Conservation (phyloP, 2,113 vertebrate species). For the Rana temporaria region DNA sequence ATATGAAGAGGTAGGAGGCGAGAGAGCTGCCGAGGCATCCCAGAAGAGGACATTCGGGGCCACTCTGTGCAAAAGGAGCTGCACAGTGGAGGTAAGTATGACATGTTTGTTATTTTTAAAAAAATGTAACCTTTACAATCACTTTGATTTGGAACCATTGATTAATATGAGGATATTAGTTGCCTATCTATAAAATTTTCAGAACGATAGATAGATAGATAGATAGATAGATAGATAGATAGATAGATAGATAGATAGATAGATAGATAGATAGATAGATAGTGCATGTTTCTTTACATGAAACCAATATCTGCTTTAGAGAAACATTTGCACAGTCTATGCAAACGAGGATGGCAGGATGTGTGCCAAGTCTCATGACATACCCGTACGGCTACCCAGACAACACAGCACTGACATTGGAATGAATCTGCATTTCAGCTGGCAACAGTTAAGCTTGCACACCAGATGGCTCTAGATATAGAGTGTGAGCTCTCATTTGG, state of each 20-base stretch:
- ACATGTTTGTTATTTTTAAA: too few relatives aligned
- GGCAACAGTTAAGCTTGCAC: conserved; percentile 41
- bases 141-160: too few relatives aligned
- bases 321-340: neutral
- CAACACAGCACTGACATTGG: conserved; percentile 34
- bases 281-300: neutral
- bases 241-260: conserved; percentile 21
- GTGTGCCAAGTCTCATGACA: conserved; percentile 43
- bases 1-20: too few relatives aligned
- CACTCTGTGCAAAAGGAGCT: too few relatives aligned
- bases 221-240: conserved; percentile 21
- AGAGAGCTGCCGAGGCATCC: too few relatives aligned
- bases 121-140: too few relatives aligned
- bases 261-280: conserved; percentile 13
- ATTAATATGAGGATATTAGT: too few relatives aligned
- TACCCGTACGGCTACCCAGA: conserved; percentile 13
- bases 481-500: conserved; percentile 51
- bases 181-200: too few relatives aligned
- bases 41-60: too few relatives aligned
- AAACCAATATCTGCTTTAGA: neutral
- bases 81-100: too few relatives aligned
- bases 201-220: conserved; percentile 8
- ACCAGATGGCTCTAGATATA: conserved; percentile 54
- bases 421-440: conserved; percentile 39
- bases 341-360: conserved; percentile 4